Base-by-base conservation (phyloP, 1,140 invertebrate species). In the Drosophila subpulchrella region DNA sequence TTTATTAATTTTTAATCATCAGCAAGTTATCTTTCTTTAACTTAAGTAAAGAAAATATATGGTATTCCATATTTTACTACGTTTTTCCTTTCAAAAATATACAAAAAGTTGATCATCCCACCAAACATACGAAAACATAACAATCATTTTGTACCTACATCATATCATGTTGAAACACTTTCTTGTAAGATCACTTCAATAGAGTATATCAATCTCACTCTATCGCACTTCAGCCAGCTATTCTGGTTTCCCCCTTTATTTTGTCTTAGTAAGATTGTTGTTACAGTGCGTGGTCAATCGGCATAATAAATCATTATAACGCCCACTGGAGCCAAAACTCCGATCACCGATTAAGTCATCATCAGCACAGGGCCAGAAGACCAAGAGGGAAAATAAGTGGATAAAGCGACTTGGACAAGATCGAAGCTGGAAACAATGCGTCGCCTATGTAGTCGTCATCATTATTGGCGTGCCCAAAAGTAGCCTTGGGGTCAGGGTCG, bases 311-410 rank as follows among this genome's bases (percentile, higher is more conserved):
- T 83, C 81, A 83, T 63, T 72, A 72, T 72, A 76, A 83, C 81
- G 81, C 81, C 81, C 81, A 83, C 81, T 66, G 71, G 36, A 57
- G 57, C 53, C 57, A 46, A 76, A 71, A 63, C 54, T 59, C 71
- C 70, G 76, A 83, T 83, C 81, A 65, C 46, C 81, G 81, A 83
- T 83, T 83, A 83, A 84, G 81, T 83, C 81, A 83, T 83, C 81
- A 83, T 76, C 81, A 71, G 56, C 39, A 51, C 7, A 51, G 48
- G 46, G 38, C 24, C 66, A 48, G 42, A 17, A 65, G 48, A 46
- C 44, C 44, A 11, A 50, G 11, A 20, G 42, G 42, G 15, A 4
- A 30, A 56, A 27, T 34, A 50, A 36, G 41, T 73, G 62, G 68
- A 48, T 30, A n/a, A 39, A 55, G 60, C 70, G 58, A 80, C 70